Percentiles rank a stretch among this genome's conserved stretches.
Evolutionary conservation across 2,113 vertebrate genomes (phyloP).

Genomic region (Agapornis roseicollis): DNA sequence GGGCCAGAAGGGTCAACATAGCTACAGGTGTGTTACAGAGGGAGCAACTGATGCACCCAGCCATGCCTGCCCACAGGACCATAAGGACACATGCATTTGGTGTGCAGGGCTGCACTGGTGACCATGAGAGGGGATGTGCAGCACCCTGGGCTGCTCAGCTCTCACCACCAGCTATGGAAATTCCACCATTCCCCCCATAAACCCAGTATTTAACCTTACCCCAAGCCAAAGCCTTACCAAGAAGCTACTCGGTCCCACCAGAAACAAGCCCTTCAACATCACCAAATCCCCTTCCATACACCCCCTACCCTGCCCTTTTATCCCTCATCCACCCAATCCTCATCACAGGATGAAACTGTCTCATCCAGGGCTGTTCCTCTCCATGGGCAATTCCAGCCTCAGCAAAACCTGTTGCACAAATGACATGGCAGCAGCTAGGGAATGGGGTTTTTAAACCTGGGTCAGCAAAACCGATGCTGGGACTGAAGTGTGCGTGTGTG

Average conservation of each 20-base stretch:
- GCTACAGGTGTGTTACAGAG: not conserved
- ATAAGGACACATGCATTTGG: rapidly evolving
- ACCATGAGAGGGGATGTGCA: rapidly evolving
- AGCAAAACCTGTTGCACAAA: not conserved
- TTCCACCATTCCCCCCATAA: not conserved
- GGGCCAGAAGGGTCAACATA: not conserved
- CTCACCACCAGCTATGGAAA: not conserved
- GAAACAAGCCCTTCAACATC: rapidly evolving
- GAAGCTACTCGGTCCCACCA: not conserved
- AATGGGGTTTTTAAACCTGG: not conserved
- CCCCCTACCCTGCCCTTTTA: not conserved
- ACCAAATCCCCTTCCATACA: rapidly evolving
- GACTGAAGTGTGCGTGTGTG: rapidly evolving
- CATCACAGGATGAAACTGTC: rapidly evolving
- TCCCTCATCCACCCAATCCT: not conserved
- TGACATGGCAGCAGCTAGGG: not conserved
- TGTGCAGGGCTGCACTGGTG: rapidly evolving
- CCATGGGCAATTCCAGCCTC: not conserved
- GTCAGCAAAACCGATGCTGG: not conserved
- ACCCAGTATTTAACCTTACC: not conserved
- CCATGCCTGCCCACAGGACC: not conserved
- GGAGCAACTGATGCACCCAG: not conserved
- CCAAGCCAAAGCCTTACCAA: not conserved
- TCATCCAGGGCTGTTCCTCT: not conserved
- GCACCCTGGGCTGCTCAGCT: not conserved